phyloP scores from a whole-genome alignment of 2,888 invertebrate species.

The Amblyjoppa fuscipennis region DNA sequence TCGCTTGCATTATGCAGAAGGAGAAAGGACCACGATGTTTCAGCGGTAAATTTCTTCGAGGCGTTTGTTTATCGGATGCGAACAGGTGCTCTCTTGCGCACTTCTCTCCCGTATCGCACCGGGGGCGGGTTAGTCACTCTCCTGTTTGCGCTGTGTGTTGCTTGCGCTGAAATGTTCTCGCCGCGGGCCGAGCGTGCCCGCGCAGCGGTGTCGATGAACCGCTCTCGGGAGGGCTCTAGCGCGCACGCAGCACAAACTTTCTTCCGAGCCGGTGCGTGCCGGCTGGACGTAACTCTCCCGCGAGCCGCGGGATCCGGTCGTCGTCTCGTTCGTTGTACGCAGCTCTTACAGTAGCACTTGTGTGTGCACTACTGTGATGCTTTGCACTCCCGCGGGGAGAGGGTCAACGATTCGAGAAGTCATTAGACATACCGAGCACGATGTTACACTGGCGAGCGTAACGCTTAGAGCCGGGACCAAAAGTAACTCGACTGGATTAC shows the following conservation, averaged over 20 bases:
- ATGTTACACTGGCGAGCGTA: not conserved
- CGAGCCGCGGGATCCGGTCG: constrained; percentile 62
- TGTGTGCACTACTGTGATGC: not conserved
- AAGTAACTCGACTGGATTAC: not conserved
- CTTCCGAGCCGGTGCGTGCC: constrained; percentile 67
- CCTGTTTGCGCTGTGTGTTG: constrained; percentile 24
- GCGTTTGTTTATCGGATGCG: constrained; percentile 1
- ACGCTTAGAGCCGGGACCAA: not conserved
- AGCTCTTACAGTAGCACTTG: constrained; percentile 14
- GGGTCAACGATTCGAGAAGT: constrained; percentile 58
- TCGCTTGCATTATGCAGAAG: constrained; percentile 22
- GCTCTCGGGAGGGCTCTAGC: constrained; percentile 37
- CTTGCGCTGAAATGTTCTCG: constrained; percentile 54
- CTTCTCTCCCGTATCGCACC: constrained; percentile 13
- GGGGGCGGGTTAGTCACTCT: constrained; percentile 4
- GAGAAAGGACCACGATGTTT: constrained; percentile 6
- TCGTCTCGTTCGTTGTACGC: constrained; percentile 53
- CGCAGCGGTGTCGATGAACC: constrained; percentile 76
- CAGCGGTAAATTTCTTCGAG: not conserved
- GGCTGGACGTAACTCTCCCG: constrained; percentile 64
- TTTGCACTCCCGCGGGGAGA: constrained; percentile 3
- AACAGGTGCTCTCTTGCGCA: constrained; percentile 55
- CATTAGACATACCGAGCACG: constrained; percentile 42
- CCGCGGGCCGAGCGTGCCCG: constrained; percentile 20
- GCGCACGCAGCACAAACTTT: constrained; percentile 71